Percentiles rank a stretch among this genome's conserved stretches.
Conservation (phyloP, 2,113 vertebrate genomes). For the Speoplatyrhinus poulsoni region DNA sequence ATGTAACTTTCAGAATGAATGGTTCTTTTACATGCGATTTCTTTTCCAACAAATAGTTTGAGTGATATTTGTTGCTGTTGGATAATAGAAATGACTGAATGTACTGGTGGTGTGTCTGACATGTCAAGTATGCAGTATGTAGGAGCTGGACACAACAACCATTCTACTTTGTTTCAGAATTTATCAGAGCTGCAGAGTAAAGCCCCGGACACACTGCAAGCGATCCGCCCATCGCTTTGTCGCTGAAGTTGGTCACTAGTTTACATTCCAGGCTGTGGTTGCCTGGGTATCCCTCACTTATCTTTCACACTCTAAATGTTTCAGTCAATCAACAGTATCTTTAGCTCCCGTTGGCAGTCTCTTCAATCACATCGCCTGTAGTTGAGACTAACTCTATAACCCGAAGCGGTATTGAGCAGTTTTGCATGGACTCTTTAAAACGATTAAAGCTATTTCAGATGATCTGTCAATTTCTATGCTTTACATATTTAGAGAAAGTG, state of each 20-base stretch:
- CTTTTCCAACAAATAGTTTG: not conserved
- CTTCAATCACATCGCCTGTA: no score
- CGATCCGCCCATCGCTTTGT: conserved; percentile 7
- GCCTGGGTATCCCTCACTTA: no score
- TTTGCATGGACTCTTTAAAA: no score
- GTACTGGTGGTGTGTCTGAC: conserved; percentile 35
- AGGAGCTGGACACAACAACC: conserved; percentile 65
- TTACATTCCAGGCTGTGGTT: no score
- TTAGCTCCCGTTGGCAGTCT: no score
- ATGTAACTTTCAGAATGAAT: not conserved
- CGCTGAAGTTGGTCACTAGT: conserved; percentile 1
- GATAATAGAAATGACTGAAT: conserved; percentile 2
- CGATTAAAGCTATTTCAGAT: no score
- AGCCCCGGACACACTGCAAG: conserved; percentile 8
- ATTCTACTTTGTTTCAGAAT: conserved; percentile 62
- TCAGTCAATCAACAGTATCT: no score
- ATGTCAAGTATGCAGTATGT: conserved; percentile 72
- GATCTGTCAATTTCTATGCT: no score
- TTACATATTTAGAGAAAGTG: no score
- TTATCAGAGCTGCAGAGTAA: conserved; percentile 49
- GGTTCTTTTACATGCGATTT: not conserved
- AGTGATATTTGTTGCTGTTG: not conserved
- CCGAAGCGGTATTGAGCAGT: no score
- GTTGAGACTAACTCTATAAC: no score
- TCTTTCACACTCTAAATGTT: not conserved